Base-by-base conservation (phyloP, 2,113 vertebrate genomes). In the Telmatochromis sp. region DNA sequence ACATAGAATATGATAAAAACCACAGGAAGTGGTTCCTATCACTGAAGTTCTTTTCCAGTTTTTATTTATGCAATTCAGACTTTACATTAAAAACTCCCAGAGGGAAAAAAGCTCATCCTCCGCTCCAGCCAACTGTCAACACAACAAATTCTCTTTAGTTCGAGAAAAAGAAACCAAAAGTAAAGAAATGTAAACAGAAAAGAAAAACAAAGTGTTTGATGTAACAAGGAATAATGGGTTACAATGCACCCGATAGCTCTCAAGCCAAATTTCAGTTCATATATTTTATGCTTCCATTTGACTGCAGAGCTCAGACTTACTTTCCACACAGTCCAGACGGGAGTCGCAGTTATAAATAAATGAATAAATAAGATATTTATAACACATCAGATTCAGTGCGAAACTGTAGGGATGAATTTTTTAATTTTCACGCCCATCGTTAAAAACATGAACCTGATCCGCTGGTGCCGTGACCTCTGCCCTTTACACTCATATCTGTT, bases 391-490 rank as follows among this genome's bases (percentile, higher is more conserved):
- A 15, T 42, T 0, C 13, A 9, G 65, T 42, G 23, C 0, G 3
- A 75, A 31, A 28, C 23, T 49, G 42, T 49, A 0, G 33, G 1
- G 33, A 1, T 3, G 4, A n/a, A 6, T 12, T 31, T 8, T 51
- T 31, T 31, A 0, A 13, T 31, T n/a, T 78, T n/a, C 10, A 31
- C 3, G 0, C 6, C 45, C 45, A 1, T 78, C 4, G 3, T 12
- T 8, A 6, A 78, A 5, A 12, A 51, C 17, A 4, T 6, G 73
- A 78, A 19, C 45, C 73, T 33, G 26, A 49, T 31, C 2, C 6
- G 6, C 15, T 3, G 26, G 17, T 13, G 42, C 26, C 7, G 26
- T 78, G 73, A 78, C 26, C 73, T 78, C 45, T 33, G 73, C 15
- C 73, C 73, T 78, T 51, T 51, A 78, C 26, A 13, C 45, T n/a